Evolutionary conservation across 2,888 invertebrate species (phyloP), one percentile per base, ranked within the genome.

Genomic region (Rhagium mordax): DNA sequence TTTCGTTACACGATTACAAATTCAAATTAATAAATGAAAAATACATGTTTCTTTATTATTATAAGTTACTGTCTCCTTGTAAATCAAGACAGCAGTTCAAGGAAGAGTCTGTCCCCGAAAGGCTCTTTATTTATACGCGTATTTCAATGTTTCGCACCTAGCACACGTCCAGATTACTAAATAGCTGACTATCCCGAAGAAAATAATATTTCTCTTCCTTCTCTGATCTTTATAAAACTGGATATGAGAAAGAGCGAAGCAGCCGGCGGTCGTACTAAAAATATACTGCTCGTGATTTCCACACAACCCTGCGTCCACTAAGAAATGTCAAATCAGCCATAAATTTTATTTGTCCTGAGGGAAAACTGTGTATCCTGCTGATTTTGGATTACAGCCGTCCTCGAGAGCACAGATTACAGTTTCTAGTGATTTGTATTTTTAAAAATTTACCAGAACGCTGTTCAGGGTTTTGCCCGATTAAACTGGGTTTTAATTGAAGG

Each of bases 291-390:
- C 70, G 69, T 71, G 74, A 74, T 74, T 72, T 70, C 70, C 16
- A 47, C 77, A 79, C 78, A 79, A 77, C n/a, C n/a, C n/a, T n/a
- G n/a, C 80, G 83, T 84, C 80, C 84, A 80, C 82, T 83, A 82
- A 84, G 86, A 87, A 88, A 86, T 87, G 89, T 88, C 87, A 88
- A 88, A 88, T 88, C 87, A 88, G 88, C 89, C 87, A 89, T 90
- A 90, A 89, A 90, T 90, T 90, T 89, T 89, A 89, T 89, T 86
- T 87, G 88, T 87, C 89, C 89, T 84, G 79, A 78, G 87, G 86
- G 88, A 86, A 76, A 81, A 27, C 57, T 21, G 33, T 47, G 57
- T 33, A 67, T 57, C 55, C 67, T 67, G 67, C 67, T 67, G 67
- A 67, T 67, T 67, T 67, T 47, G 67, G 57, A 67, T 67, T 67